Conservation (phyloP, 1,140 invertebrate genomes). For the Amphibalanus amphitrite region DNA sequence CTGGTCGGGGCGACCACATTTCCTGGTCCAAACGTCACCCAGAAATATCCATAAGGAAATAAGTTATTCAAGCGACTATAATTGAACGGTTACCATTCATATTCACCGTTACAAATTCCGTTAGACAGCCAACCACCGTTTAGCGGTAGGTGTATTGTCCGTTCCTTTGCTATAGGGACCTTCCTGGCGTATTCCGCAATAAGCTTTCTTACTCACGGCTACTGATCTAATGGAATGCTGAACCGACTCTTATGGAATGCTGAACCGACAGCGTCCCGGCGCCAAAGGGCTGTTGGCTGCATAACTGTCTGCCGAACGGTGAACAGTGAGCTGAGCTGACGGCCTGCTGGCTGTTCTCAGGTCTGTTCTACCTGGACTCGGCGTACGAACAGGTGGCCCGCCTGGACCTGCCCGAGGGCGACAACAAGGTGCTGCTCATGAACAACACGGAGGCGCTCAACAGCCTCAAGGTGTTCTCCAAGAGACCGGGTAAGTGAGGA, state of each 20-base stretch:
- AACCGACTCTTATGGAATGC: no score
- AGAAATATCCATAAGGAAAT: no score
- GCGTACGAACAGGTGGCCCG: slow-evolving; percentile 73
- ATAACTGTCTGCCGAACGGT: neutral
- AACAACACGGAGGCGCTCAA: slow-evolving; percentile 76
- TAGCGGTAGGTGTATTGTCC: no score
- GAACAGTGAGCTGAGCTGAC: slow-evolving; percentile 18
- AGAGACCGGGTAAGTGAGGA: slow-evolving; percentile 44
- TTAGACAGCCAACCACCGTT: no score
- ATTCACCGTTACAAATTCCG: no score
- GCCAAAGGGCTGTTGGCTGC: neutral
- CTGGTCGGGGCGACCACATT: no score
- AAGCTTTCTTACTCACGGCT: neutral
- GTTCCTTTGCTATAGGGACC: no score
- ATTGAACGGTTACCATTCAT: no score
- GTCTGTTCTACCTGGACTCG: slow-evolving; percentile 76
- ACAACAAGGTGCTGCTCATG: slow-evolving; percentile 54
- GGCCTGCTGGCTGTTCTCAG: slow-evolving; percentile 12
- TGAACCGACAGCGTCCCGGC: neutral
- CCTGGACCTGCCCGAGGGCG: slow-evolving; percentile 63
- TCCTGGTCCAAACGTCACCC: no score
- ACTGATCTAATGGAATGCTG: neutral
- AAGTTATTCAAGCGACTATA: no score
- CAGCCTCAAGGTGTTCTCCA: slow-evolving; percentile 71
- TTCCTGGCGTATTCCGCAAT: no score